Percentiles rank a stretch among this genome's conserved stretches.
phyloP scores from a whole-genome alignment of 2,113 vertebrate species.

The Phasianus colchicus region DNA sequence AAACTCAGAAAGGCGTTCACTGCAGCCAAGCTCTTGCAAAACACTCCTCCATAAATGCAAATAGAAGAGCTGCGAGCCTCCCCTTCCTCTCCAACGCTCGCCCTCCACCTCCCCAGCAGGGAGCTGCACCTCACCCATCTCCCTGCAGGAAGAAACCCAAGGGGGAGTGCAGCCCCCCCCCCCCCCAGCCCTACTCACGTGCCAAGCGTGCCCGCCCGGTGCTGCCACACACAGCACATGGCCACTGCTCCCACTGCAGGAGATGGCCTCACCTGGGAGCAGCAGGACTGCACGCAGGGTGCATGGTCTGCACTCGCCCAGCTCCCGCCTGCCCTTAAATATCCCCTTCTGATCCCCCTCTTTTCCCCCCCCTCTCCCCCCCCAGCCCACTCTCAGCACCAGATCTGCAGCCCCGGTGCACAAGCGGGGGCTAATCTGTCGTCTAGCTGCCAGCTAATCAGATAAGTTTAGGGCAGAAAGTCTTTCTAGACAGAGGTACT shows the following conservation, averaged over 20 bases:
- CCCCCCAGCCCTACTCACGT: constrained; percentile 44
- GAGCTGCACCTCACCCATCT: neutral
- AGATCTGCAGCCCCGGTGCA: neutral
- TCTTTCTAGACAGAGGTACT: constrained; percentile 44
- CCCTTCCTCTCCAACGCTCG: neutral
- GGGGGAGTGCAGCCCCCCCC: neutral
- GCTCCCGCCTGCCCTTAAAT: constrained; percentile 50
- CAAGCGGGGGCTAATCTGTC: constrained; percentile 54
- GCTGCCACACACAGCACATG: constrained; percentile 60
- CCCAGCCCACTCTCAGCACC: neutral
- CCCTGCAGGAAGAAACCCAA: neutral
- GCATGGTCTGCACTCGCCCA: constrained; percentile 42
- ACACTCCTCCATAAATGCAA: neutral
- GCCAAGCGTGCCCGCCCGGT: neutral
- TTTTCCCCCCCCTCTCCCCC: neutral
- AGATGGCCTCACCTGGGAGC: constrained; percentile 40
- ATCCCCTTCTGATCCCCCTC: neutral
- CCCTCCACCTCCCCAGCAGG: no score
- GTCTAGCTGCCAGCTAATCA: constrained; percentile 63
- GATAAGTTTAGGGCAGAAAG: constrained; percentile 60
- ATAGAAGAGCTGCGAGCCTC: neutral
- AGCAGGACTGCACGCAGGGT: neutral
- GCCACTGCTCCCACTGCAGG: neutral
- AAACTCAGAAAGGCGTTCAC: neutral
- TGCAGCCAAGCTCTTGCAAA: no score